Evolutionary conservation across 2,888 invertebrate genomes (phyloP), one percentile per base, ranked within the genome.

Genomic region (Drosophila stalkeri): DNA sequence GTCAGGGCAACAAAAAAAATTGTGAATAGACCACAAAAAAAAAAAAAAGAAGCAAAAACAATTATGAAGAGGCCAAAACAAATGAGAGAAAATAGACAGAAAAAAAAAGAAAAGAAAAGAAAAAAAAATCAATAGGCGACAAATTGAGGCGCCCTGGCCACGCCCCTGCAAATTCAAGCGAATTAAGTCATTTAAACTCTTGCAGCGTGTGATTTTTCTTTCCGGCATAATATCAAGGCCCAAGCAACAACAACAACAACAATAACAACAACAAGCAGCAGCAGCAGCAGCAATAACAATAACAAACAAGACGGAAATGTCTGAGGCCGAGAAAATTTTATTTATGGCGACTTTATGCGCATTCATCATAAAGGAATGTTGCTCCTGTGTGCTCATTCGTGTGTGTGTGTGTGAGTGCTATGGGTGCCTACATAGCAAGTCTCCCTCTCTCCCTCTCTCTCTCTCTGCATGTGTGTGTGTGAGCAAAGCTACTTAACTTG

Each of bases 121-220:
- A 5, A n/a, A 49, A n/a, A 27, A 76, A 63, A 57, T 71, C 68
- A 66, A 76, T 59, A 64, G 61, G 61, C 66, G 43, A 63, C 43
- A 80, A 79, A 80, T 75, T 56, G 60, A 41, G 52, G 35, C 33
- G 46, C 11, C 18, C 31, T 4, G 35, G 55, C 60, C 67, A 78
- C 69, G 64, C 80, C 55, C 55, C 31, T 59, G 78, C 47, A 71
- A 76, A 81, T 77, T 77, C 75, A 64, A 73, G 75, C 81, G 79
- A 79, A 89, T 89, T 84, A 86, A 86, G 86, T 86, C 82, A 81
- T 84, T 86, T 84, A 82, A 86, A 88, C 84, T 86, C 82, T 88
- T 78, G 80, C 76, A 81, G 86, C 89, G 82, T 84, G 84, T 82
- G 86, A 86, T 86, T 86, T 86, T 78, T 78, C 76, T 83, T 86